Conservation (phyloP, 2,888 invertebrate species). For the Polietes domitor region DNA sequence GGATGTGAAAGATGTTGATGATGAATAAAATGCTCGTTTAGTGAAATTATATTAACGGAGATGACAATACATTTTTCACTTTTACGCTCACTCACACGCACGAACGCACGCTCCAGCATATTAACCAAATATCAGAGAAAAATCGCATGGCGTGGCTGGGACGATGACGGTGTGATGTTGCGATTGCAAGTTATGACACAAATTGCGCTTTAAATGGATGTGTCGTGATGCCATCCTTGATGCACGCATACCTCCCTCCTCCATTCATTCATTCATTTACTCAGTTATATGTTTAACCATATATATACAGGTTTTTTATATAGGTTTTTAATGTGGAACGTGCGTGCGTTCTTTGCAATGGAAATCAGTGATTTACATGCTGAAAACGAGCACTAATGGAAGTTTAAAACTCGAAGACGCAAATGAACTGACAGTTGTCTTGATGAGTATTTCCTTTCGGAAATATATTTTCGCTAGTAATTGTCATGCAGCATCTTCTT, state of each 20-base stretch:
- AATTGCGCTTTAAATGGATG: slow-evolving; percentile 30
- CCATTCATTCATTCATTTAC: neutral
- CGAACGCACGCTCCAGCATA: neutral
- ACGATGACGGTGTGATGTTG: too few species aligned
- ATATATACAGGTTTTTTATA: too few species aligned
- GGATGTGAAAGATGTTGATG: slow-evolving; percentile 32
- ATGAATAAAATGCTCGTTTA: slow-evolving; percentile 48
- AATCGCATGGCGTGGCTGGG: too few species aligned
- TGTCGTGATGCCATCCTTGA: slow-evolving; percentile 15
- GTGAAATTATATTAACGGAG: slow-evolving; percentile 52
- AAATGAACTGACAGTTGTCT: too few species aligned
- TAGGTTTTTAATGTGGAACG: neutral
- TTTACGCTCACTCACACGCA: neutral
- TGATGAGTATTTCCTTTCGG: too few species aligned
- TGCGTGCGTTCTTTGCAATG: neutral
- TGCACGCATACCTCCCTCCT: neutral
- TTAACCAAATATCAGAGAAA: too few species aligned
- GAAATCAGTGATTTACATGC: neutral
- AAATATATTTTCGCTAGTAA: too few species aligned
- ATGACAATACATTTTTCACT: slow-evolving; percentile 45
- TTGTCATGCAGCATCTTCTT: too few species aligned
- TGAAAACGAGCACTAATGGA: too few species aligned
- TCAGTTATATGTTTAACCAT: too few species aligned
- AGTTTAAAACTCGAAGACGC: too few species aligned
- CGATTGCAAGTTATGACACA: neutral